These are phyloP conservation scores for Morbakka virulenta DNA, from an alignment of 30 jellyfish, hydroid and myxozoan species.

Conservation along the genomic window DNA sequence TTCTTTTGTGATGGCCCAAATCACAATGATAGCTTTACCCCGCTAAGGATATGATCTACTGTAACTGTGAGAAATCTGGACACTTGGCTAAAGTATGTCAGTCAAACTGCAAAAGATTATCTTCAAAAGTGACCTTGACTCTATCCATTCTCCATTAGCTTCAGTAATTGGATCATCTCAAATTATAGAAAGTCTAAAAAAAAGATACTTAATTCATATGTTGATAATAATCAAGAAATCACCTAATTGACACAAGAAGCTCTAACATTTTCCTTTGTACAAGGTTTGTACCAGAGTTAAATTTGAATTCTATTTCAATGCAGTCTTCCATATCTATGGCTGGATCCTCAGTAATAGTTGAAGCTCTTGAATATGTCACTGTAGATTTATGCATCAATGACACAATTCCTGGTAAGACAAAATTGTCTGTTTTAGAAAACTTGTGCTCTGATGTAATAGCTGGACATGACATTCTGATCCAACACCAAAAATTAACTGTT, in stretches of 20 bases:
- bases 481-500: conserved; percentile 8
- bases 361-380: not conserved
- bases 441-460: conserved; percentile 47
- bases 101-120: not conserved
- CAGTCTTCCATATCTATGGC: conserved; percentile 13
- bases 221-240: not conserved
- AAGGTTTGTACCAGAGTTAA: not conserved
- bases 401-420: not conserved
- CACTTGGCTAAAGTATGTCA: not conserved
- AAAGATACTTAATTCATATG: not conserved
- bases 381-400: not conserved
- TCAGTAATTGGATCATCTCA: conserved; percentile 8
- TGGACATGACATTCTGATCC: conserved; percentile 63
- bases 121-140: not conserved
- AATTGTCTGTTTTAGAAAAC: not conserved
- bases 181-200: not conserved
- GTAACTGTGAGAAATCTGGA: conserved; percentile 11
- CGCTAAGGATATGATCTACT: not conserved
- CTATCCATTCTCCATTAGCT: conserved; percentile 4
- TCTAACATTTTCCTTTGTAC: not conserved
- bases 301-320: too few species aligned
- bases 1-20: too few species aligned
- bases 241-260: conserved; percentile 9
- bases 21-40: too few species aligned
- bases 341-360: too few species aligned